These are phyloP conservation scores for Tiphia femorata DNA, from an alignment of 2,888 invertebrate species.

Conservation along the genomic window DNA sequence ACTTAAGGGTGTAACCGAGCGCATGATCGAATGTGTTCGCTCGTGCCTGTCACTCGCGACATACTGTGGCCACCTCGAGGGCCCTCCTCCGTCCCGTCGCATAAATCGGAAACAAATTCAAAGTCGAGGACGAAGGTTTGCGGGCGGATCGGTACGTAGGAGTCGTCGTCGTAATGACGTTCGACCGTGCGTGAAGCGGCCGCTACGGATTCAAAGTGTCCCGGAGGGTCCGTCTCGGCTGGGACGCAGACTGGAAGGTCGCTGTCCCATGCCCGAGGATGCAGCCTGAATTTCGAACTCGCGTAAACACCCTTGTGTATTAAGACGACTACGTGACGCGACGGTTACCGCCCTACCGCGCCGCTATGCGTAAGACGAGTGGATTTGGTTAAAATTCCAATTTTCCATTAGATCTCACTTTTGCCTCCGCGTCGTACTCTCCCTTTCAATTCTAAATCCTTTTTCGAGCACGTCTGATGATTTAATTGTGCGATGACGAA, in stretches of 20 bases:
- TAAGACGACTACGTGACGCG: slow-evolving; percentile 51
- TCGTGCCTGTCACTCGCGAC: slow-evolving; percentile 42
- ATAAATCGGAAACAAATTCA: slow-evolving; percentile 64
- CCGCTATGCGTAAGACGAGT: too few species aligned
- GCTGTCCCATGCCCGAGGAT: slow-evolving; percentile 25
- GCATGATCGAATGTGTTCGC: slow-evolving; percentile 57
- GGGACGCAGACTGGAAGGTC: slow-evolving; percentile 30
- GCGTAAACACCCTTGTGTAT: slow-evolving; percentile 59
- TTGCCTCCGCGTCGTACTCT: too few species aligned
- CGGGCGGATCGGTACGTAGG: slow-evolving; percentile 13
- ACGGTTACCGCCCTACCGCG: too few species aligned
- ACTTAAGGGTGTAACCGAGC: slow-evolving; percentile 64
- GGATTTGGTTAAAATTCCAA: too few species aligned
- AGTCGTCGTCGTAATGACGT: slow-evolving; percentile 40
- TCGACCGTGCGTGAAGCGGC: slow-evolving; percentile 60
- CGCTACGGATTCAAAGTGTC: slow-evolving; percentile 54
- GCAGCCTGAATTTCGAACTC: slow-evolving; percentile 60
- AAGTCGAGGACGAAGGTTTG: slow-evolving; percentile 15
- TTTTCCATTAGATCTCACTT: too few species aligned
- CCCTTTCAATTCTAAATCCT: too few species aligned
- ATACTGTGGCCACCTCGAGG: slow-evolving; percentile 48
- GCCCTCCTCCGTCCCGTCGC: slow-evolving; percentile 28
- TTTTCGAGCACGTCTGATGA: too few species aligned
- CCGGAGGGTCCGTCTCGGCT: slow-evolving; percentile 50
- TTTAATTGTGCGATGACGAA: too few species aligned